Base-by-base conservation (phyloP, 2,113 vertebrate species). In the Macroglossus sobrinus region DNA sequence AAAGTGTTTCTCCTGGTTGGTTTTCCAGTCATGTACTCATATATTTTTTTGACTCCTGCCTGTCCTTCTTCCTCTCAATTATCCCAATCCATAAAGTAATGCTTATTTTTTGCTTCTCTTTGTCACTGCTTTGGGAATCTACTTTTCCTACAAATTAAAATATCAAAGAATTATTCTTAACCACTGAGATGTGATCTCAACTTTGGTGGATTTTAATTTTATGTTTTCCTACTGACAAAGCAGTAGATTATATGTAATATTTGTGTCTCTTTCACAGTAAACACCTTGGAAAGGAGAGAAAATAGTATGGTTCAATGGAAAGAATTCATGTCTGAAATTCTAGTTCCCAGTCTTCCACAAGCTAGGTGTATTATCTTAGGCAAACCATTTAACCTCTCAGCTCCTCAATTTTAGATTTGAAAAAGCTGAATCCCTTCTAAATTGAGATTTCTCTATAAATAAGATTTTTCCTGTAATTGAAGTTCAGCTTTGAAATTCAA, bases 161-260 rank as follows among this genome's bases (percentile, higher is more conserved):
- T 72, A 61, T 53, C 26, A 71, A 90, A 96, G 69, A 92, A 95
- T 93, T 96, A 96, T 96, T 96, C 55, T 95, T 59, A 97, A 94
- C 75, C 68, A 87, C 66, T 88, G 91, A 98, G 97, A 97, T 94
- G 18, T 97, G 94, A 97, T 85, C 96, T 97, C 97, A 97, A 94
- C 90, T 85, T 88, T 66, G 66, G 95, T 92, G 40, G 71, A 79
- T 95, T 97, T 96, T 97, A 97, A 97, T 97, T 98, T 97, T 76
- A 97, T 96, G 96, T 98, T 98, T 97, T 92, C 92, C 35, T 94
- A 21, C 84, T 92, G 21, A 80, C n/a, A 88, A 87, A 7, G 71
- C n/a, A 88, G 66, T 69, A 93, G 71, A 88, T 88, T 92, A 76
- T 33, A 94, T 59, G 33, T 84, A 92, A 85, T 95, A 85, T 86